phyloP scores from a whole-genome alignment of 92 coral and sea anemone genomes.

The Montipora capitata region DNA sequence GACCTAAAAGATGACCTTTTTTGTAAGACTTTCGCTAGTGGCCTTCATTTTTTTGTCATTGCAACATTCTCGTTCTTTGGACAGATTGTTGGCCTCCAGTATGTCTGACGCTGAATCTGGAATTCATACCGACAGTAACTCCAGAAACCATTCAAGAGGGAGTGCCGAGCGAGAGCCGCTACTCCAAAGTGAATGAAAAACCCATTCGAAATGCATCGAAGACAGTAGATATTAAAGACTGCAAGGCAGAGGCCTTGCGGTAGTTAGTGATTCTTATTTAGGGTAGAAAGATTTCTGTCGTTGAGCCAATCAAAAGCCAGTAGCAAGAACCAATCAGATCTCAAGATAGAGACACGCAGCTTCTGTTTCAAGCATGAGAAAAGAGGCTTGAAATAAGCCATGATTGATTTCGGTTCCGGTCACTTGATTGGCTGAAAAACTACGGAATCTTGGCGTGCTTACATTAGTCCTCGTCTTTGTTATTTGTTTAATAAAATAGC shows the following conservation, averaged over 20 bases:
- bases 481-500: too few relatives aligned
- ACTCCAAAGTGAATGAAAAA: neutral
- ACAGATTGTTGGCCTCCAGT: neutral
- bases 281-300: neutral
- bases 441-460: too few relatives aligned
- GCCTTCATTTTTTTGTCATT: neutral
- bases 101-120: slow-evolving; percentile 39
- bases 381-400: neutral
- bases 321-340: neutral
- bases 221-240: neutral
- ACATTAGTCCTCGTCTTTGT: too few relatives aligned
- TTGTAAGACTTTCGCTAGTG: neutral
- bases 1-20: too few relatives aligned
- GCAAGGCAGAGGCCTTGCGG: neutral
- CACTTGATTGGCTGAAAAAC: neutral
- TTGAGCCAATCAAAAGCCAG: slow-evolving; percentile 8
- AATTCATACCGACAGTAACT: neutral
- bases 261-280: neutral
- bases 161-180: slow-evolving; percentile 26
- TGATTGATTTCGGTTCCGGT: neutral
- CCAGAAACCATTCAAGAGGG: neutral
- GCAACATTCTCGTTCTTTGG: neutral
- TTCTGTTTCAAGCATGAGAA: neutral
- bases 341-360: neutral
- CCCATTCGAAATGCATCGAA: neutral